Base-by-base conservation (phyloP, 2,888 invertebrate species). In the Pristionchus exspectatus region DNA sequence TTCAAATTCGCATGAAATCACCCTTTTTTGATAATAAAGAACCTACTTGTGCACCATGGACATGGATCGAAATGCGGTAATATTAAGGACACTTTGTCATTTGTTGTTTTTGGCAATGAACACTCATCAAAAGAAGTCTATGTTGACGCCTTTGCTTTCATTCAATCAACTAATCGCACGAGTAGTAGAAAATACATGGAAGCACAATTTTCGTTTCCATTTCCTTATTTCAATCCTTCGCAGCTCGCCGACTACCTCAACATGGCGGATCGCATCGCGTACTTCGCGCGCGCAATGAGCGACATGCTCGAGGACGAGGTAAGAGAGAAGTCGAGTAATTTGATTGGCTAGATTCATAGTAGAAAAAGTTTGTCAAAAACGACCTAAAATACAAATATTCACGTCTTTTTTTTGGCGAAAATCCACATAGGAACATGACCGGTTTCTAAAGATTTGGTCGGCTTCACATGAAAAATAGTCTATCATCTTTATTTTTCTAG, bases 251-350 rank as follows among this genome's bases (percentile, higher is more conserved):
- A 81, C n/a, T 81, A 81, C 27, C 81, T 81, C 27, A 81, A 81
- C 54, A 81, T 81, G 81, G n/a, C 44, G 81, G 81, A 81, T 81
- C 81, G 81, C 50, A 81, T 81, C n/a, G n/a, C n/a, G 81, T 81
- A 54, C 81, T 81, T 81, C 81, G 81, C 81, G 10, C 50, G 50
- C 24, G n/a, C 27, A 0, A 81, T 81, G 81, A 81, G 50, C 50
- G 81, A 81, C 3, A 50, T 81, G 81, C 24, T 81, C 81, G 50
- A 81, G 12, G 9, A 5, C 50, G 38, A 81, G 81, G 81, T 81
- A 7, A 81, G n/a, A 3, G 38, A 21, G 18, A n/a, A n/a, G n/a
- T n/a, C n/a, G 27, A 18, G 24, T 9, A 27, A 4, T 72, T 30
- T 72, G 33, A 16, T 12, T 16, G 16, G 30, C 27, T 12, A 14